Evolutionary conservation across 2,888 invertebrate species (phyloP).

Genomic region (Imbricaverruca yamaguchii): DNA sequence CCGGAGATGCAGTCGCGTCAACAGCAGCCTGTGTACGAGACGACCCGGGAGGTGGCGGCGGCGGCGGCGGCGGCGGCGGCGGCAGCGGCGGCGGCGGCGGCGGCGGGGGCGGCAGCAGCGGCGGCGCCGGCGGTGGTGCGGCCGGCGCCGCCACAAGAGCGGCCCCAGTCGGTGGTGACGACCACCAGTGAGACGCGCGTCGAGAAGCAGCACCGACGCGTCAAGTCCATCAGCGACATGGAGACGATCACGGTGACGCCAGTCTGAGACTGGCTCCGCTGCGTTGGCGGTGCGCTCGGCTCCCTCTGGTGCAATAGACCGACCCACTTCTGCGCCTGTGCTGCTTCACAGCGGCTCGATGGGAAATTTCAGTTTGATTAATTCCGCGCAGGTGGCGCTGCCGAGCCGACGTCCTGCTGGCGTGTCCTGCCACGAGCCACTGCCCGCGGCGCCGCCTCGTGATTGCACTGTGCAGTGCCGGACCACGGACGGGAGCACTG

Average conservation of each 20-base stretch:
- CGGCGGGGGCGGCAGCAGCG: slow-evolving; percentile 4
- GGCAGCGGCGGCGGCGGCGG: slow-evolving; percentile 14
- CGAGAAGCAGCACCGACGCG: slow-evolving; percentile 46
- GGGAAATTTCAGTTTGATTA: neutral
- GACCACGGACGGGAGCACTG: too few relatives aligned
- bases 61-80: slow-evolving; percentile 8
- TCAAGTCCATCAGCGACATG: slow-evolving; percentile 67
- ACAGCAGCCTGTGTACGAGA: slow-evolving; percentile 18
- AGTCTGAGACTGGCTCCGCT: slow-evolving; percentile 35
- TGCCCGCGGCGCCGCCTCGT: too few relatives aligned
- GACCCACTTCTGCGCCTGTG: neutral
- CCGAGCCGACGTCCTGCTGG: too few relatives aligned
- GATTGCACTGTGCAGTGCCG: too few relatives aligned
- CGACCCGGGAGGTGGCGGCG: slow-evolving; percentile 25
- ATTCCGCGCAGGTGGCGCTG: neutral
- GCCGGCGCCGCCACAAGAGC: slow-evolving; percentile 43
- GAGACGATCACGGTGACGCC: slow-evolving; percentile 50
- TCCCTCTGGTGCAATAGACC: neutral
- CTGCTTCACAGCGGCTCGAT: neutral
- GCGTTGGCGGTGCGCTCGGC: neutral
- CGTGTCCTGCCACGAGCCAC: too few relatives aligned
- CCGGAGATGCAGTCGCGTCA: slow-evolving; percentile 30
- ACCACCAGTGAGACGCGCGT: neutral
- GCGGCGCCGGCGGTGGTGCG: slow-evolving; percentile 23
- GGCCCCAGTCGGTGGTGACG: slow-evolving; percentile 39